Base-by-base conservation (phyloP, 2,888 invertebrate genomes). In the Thelaira solivaga region DNA sequence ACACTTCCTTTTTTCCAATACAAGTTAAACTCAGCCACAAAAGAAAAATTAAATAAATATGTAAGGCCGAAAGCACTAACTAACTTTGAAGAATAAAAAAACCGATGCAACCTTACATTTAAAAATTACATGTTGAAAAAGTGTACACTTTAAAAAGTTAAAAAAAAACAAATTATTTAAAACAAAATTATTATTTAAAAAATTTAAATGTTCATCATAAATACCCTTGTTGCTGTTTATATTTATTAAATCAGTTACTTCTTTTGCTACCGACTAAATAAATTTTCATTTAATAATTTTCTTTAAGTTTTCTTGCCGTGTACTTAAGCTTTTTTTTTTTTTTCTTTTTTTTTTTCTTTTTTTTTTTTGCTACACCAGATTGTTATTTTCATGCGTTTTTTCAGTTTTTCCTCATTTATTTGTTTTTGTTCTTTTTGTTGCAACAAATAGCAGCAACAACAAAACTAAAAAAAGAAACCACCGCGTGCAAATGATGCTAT, bases 401-500 rank as follows among this genome's bases (percentile, higher is more conserved):
- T 29, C n/a, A 36, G 29, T 36, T 64, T 61, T 67, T 29, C 10
- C 36, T 62, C 18, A 76, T 68, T 68, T 47, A 45, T 57, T 73
- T 76, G 26, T 45, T 29, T 24, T 41, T 64, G 22, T 18, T 47
- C 43, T 77, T 67, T 51, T 7, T 72, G 41, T 39, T 76, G 41
- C 59, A 5, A 57, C 20, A n/a, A 41, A 64, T 20, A 61, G 22
- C 59, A 59, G 41, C 49, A 69, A 49, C 39, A 59, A 47, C 16
- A 18, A 71, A 16, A 68, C 39, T 47, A 26, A 51, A 59, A 10
- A 57, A 55, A 59, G 31, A 43, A 85, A 84, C 82, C 81, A 80
- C 84, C 83, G 86, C 85, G 86, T 86, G 85, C 86, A 85, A 86
- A 86, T 85, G 85, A 85, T 85, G 86, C 86, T 83, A 85, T 85